A percentile compares a stretch with the other conserved stretches of the same genome.
Conservation (phyloP, 2,797 vertebrate genomes). For the Graptemys geographica region DNA sequence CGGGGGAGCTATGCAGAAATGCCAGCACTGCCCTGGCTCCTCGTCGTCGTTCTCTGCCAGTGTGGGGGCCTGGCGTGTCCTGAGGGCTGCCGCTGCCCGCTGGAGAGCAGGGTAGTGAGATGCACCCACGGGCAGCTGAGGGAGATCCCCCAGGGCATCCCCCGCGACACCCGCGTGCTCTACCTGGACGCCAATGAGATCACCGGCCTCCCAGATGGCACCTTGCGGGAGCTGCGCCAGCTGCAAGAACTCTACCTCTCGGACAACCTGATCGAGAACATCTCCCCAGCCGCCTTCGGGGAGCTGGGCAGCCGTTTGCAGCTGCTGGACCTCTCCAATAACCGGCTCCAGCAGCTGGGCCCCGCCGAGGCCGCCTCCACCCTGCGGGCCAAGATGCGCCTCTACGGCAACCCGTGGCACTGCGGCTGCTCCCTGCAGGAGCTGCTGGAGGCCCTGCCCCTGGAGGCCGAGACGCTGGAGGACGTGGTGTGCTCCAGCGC, state of each 20-base stretch:
- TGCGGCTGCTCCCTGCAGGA: slow-evolving; percentile 86
- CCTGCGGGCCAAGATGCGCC: slow-evolving; percentile 81
- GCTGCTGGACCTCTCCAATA: slow-evolving; percentile 85
- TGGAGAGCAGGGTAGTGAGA: slow-evolving; percentile 81
- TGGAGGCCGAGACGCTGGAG: slow-evolving; percentile 80
- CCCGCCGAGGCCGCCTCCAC: slow-evolving; percentile 69
- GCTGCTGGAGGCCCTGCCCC: slow-evolving; percentile 82
- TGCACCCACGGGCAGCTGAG: slow-evolving; percentile 80
- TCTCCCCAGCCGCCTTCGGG: slow-evolving; percentile 80
- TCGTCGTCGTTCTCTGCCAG: slow-evolving; percentile 68
- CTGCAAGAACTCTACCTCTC: slow-evolving; percentile 85
- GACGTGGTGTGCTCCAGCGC: slow-evolving; percentile 80
- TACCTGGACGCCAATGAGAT: slow-evolving; percentile 86
- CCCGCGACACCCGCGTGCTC: slow-evolving; percentile 80
- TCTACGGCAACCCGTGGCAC: slow-evolving; percentile 87
- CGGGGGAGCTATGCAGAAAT: slow-evolving; percentile 77
- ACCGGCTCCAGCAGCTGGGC: slow-evolving; percentile 80
- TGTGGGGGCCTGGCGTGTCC: slow-evolving; percentile 66
- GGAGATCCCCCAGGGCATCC: slow-evolving; percentile 83
- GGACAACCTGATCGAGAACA: slow-evolving; percentile 84
- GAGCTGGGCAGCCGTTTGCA: slow-evolving; percentile 81
- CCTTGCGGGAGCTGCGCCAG: slow-evolving; percentile 80
- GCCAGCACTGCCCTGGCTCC: slow-evolving; percentile 41
- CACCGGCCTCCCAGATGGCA: slow-evolving; percentile 78
- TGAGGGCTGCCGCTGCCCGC: slow-evolving; percentile 77